Evolutionary conservation across 92 coral and sea anemone genomes (phyloP), one percentile per base, ranked within the genome.

Genomic region (Meandrina meandrites): DNA sequence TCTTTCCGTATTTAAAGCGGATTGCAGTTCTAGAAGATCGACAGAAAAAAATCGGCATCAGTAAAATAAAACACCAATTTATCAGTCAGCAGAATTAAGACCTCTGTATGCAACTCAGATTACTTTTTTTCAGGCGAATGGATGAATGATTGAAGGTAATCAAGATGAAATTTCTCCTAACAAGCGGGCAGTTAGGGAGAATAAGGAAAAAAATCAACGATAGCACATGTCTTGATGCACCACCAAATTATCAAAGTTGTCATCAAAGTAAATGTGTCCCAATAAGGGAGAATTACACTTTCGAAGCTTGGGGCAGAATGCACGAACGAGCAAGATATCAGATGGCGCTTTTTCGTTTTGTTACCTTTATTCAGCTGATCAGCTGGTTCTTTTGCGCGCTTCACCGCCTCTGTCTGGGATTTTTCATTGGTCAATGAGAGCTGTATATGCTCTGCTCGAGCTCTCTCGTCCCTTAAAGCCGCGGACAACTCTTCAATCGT

Each of bases 1-100:
- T 81, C 97, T 88, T 77, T 94, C 97, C 37, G 91, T 87, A 30
- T 90, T 89, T 31, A 97, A 85, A 31, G 99, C 99, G 35, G 91
- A 93, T 83, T 92, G 94, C 57, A 97, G 89, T 16, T 96, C 99
- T 97, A 84, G 35, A 88, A 30, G 15, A 66, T 9, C 6, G 19
- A 17, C 0, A 31, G 42, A 76, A 45, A 50, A 37, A 54, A 22
- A 35, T 16, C 24, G 2, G n/a, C 13, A 72, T 72, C 50, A 72
- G 47, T 72, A n/a, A n/a, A n/a, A n/a, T n/a, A n/a, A n/a, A n/a
- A n/a, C n/a, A n/a, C n/a, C n/a, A n/a, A n/a, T n/a, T n/a, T n/a
- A n/a, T n/a, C n/a, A n/a, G n/a, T n/a, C n/a, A n/a, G n/a, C n/a
- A n/a, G n/a, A n/a, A n/a, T n/a, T n/a, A n/a, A n/a, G n/a, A n/a